Evolutionary conservation across 2,797 vertebrate species (phyloP), one percentile per base, ranked within the genome.

Genomic region (Furcifer pardalis): DNA sequence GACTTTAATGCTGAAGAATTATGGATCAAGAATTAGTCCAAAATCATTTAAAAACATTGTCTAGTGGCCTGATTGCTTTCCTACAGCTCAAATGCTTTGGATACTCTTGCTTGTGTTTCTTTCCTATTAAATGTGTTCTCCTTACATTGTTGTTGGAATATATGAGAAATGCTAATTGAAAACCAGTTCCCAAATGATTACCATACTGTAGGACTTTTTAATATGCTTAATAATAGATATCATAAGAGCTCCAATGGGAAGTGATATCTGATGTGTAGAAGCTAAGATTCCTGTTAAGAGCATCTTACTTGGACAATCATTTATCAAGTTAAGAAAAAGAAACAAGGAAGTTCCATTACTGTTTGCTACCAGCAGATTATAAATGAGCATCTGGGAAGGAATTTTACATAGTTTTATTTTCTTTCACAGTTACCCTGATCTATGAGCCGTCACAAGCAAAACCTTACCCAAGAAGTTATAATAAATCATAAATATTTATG

Each of bases 401-500:
- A 81, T 87, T 93, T 87, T 90, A 62, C 79, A 15, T 2, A 82
- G 87, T 87, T 93, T 89, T 92, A 86, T 93, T 93, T 94, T 90
- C 88, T 86, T 77, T 86, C 84, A 87, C 88, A 32, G 69, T 84
- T 60, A 15, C 86, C 86, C 35, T 87, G 92, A 91, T 93, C 93
- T 87, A 84, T 63, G 91, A 94, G 92, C 87, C 60, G 17, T 86
- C 91, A 82, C 91, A 84, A 77, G 77, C 85, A 92, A 82, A 83
- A 80, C 85, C 83, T 76, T 90, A 89, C 86, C 87, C 77, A 92
- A 93, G 90, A 89, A 90, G 87, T 86, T 68, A 40, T 82, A 91
- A 94, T 92, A 94, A 89, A 90, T 91, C 90, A 91, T 94, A 88
- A 92, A 94, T 94, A 95, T 94, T 93, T 87, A 94, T 94, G 86